phyloP scores from a whole-genome alignment of 2,113 vertebrate genomes.

The Riparia riparia region DNA sequence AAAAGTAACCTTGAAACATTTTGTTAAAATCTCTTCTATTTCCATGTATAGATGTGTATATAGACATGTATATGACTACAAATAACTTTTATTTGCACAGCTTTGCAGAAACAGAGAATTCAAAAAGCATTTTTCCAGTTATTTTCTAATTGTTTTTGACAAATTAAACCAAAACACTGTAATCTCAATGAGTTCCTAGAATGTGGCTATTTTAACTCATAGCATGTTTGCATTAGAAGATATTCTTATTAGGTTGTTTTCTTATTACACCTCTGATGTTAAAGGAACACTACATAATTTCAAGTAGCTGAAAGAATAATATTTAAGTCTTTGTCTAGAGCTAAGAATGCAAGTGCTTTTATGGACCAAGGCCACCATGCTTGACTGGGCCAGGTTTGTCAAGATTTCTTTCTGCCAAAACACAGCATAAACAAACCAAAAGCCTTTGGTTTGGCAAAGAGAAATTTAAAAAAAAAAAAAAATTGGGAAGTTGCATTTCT shows the following conservation, averaged over 20 bases:
- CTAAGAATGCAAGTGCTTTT: neutral
- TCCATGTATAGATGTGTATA: neutral
- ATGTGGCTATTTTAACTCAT: neutral
- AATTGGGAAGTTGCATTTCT: neutral
- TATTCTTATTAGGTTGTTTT: neutral
- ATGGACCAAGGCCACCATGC: neutral
- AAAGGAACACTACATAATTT: neutral
- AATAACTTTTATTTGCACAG: neutral
- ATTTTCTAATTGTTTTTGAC: neutral
- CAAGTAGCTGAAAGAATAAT: neutral
- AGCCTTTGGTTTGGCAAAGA: neutral
- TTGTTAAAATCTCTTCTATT: neutral
- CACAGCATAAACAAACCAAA: neutral
- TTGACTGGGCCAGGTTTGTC: neutral
- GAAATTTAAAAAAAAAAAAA: neutral
- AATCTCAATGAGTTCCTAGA: neutral
- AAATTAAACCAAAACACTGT: neutral
- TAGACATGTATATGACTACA: neutral
- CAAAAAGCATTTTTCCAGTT: neutral
- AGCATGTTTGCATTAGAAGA: neutral
- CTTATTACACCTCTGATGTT: neutral
- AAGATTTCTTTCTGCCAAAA: neutral
- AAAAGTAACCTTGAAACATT: neutral
- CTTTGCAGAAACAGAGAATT: neutral
- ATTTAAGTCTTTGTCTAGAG: neutral